phyloP scores from a whole-genome alignment of 1,140 invertebrate genomes.

The Meloidogyne floridensis region DNA sequence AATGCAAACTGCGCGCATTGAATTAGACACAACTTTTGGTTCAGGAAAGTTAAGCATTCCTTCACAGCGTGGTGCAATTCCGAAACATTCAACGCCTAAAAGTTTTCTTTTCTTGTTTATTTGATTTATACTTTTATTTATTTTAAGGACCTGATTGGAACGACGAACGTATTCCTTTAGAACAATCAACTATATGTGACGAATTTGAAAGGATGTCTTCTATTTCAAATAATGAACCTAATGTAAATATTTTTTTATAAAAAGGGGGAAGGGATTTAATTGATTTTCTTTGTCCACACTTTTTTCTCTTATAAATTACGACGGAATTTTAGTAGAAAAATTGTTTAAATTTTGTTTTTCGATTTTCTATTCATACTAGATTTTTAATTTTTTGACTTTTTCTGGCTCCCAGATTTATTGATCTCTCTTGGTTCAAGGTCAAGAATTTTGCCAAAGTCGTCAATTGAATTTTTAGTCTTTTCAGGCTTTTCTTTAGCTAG shows the following conservation, averaged over 20 bases:
- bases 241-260: neutral
- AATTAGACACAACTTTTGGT: slow-evolving; percentile 5
- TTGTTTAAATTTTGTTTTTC: too few relatives aligned
- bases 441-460: too few relatives aligned
- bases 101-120: neutral
- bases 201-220: neutral
- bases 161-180: neutral
- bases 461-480: too few relatives aligned
- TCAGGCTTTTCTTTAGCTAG: too few relatives aligned
- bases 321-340: too few relatives aligned
- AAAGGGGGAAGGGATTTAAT: neutral
- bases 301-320: too few relatives aligned
- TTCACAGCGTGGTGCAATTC: neutral
- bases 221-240: neutral
- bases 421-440: too few relatives aligned
- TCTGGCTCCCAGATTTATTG: too few relatives aligned
- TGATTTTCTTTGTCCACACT: too few relatives aligned
- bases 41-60: neutral
- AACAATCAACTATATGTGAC: neutral
- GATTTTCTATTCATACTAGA: too few relatives aligned
- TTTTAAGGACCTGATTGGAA: neutral
- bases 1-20: neutral
- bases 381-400: too few relatives aligned
- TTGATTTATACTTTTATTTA: neutral
- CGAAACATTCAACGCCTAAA: neutral